Percentiles rank a stretch among this genome's conserved stretches.
These are phyloP conservation scores for Panurus biarmicus DNA, from an alignment of 2,113 vertebrate genomes.

Conservation along the genomic window DNA sequence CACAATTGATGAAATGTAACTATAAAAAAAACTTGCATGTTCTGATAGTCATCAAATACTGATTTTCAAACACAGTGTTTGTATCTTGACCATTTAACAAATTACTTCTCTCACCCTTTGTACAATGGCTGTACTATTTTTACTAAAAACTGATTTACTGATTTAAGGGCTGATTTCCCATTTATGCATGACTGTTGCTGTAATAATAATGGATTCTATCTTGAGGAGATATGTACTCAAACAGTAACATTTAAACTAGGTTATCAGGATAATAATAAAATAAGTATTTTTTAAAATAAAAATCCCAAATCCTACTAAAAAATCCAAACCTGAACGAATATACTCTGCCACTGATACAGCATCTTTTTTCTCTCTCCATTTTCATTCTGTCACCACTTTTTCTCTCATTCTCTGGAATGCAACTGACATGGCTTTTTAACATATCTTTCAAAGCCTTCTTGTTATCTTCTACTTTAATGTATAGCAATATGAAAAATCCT, in stretches of 20 bases:
- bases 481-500: constrained; percentile 2
- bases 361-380: constrained; percentile 38
- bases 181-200: neutral
- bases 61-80: neutral
- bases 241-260: constrained; percentile 29
- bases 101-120: neutral
- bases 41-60: neutral
- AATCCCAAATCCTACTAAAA: neutral
- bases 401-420: neutral
- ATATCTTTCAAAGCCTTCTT: constrained; percentile 43
- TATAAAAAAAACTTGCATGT: neutral
- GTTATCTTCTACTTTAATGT: constrained; percentile 43
- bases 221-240: constrained; percentile 30
- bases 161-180: constrained; percentile 10
- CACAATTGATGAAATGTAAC: neutral
- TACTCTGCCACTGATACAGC: neutral
- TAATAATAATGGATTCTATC: constrained; percentile 37
- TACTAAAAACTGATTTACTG: neutral
- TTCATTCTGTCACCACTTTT: constrained; percentile 27
- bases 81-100: neutral
- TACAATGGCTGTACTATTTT: neutral
- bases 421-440: constrained; percentile 18
- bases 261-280: constrained; percentile 25
- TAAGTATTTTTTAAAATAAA: neutral
- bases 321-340: neutral